Base-by-base conservation (phyloP, 2,888 invertebrate genomes). In the Teleiodes luculella region DNA sequence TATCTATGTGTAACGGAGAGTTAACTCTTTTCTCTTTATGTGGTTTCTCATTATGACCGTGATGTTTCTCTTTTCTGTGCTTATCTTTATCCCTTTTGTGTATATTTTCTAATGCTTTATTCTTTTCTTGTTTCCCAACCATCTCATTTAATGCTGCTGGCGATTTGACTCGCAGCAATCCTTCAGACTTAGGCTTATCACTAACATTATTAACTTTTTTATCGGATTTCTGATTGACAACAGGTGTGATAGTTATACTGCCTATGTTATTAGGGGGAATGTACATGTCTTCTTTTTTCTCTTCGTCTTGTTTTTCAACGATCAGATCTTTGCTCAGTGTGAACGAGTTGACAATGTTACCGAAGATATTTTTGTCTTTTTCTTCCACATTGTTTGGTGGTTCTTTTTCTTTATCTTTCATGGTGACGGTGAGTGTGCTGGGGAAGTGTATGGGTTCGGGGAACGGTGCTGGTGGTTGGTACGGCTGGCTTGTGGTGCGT, bases 221-320 rank as follows among this genome's bases (percentile, higher is more conserved):
- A 5, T 80, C 77, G 7, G 59, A 55, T 52, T 81, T 77, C 0
- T 55, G 30, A 58, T 59, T 74, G 1, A 30, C 69, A 66, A 90
- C 87, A 0, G 90, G 82, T 0, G 90, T 89, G 50, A 90, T 90
- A 0, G 90, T 90, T 57, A 90, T 83, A 58, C 86, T 83, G 66
- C 89, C 87, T 36, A 87, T 83, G 56, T 72, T 86, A 58, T 83
- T 87, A 0, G 83, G 78, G 10, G 86, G 84, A 65, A 83, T 72
- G 67, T 86, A 85, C 18, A 74, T 52, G 8, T 87, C 87, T 53
- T 83, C 80, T 68, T 81, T 83, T 39, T 67, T 66, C 3, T 69
- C 70, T 13, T 76, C 76, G 0, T 80, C 80, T 0, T 73, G 62
- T 59, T 78, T 80, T 48, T 87, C 87, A 4, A 80, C 70, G 0